These are phyloP conservation scores for Sparus aurata DNA, from an alignment of 2,797 vertebrate genomes.

Conservation along the genomic window DNA sequence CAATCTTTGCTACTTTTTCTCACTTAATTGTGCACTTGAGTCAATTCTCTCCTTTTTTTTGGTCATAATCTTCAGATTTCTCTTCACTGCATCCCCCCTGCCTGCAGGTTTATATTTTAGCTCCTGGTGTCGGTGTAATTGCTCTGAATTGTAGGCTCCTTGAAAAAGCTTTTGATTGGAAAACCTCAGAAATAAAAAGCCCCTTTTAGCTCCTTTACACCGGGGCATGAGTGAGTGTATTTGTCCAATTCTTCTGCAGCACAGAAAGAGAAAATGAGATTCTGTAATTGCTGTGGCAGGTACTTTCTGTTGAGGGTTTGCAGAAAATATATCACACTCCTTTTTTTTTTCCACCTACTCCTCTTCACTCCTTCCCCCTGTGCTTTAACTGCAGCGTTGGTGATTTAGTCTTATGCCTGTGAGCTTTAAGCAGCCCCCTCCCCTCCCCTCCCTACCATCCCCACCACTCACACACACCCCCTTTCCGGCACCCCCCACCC, in stretches of 20 bases:
- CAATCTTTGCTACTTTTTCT: neutral
- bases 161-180: constrained; percentile 39
- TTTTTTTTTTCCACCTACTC: constrained; percentile 20
- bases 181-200: constrained; percentile 53
- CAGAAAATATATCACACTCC: constrained; percentile 46
- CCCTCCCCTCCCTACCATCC: constrained; percentile 1
- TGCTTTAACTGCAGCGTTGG: constrained; percentile 53
- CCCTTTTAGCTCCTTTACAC: constrained; percentile 22
- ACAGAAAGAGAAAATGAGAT: constrained; percentile 46
- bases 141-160: constrained; percentile 31
- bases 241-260: constrained; percentile 32
- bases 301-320: constrained; percentile 54
- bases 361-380: constrained; percentile 34
- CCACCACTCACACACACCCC: constrained; percentile 37
- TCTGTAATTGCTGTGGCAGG: constrained; percentile 44
- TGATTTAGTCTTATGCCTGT: constrained; percentile 69
- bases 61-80: constrained; percentile 4
- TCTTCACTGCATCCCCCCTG: neutral
- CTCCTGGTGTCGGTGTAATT: constrained; percentile 30
- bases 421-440: constrained; percentile 57
- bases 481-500: constrained; percentile 57
- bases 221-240: constrained; percentile 29
- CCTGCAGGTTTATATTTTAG: constrained; percentile 28
- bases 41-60: neutral
- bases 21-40: neutral